Evolutionary conservation across 2,888 invertebrate species (phyloP).

Genomic region (Colostygia pectinataria): DNA sequence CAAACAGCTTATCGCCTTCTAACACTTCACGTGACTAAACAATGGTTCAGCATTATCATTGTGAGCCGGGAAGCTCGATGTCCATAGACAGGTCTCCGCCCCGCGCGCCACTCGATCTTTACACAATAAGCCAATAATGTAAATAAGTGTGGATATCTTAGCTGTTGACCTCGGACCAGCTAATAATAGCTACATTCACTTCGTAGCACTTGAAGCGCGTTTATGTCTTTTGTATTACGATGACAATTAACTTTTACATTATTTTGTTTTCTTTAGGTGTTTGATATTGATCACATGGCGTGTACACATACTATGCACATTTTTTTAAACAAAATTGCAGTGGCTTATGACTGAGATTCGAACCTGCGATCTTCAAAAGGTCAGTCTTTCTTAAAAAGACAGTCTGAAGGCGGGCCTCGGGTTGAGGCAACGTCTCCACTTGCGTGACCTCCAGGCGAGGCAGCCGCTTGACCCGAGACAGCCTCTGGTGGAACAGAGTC

Average conservation of each 20-base stretch:
- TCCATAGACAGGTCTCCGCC: constrained; percentile 56
- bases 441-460: too few species aligned
- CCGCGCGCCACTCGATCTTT: constrained; percentile 43
- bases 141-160: constrained; percentile 46
- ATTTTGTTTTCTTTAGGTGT: too few species aligned
- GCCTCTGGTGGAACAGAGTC: too few species aligned
- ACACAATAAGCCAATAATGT: constrained; percentile 49
- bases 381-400: too few species aligned
- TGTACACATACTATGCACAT: too few species aligned
- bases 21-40: constrained; percentile 58
- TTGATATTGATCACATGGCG: too few species aligned
- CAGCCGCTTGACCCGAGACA: too few species aligned
- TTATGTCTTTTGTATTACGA: constrained; percentile 21
- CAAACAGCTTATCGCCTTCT: constrained; percentile 55
- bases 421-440: too few species aligned
- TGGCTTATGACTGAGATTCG: too few species aligned
- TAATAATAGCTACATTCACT: constrained; percentile 27
- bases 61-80: constrained; percentile 45
- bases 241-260: constrained; percentile 7
- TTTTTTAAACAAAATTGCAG: too few species aligned
- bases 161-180: constrained; percentile 32
- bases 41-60: constrained; percentile 62
- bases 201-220: constrained; percentile 20
- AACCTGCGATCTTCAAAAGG: too few species aligned
- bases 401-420: too few species aligned